Percentiles rank a stretch among this genome's conserved stretches.
These are phyloP conservation scores for Phrynocephalus forsythii DNA, from an alignment of 2,797 vertebrate genomes.

Conservation along the genomic window DNA sequence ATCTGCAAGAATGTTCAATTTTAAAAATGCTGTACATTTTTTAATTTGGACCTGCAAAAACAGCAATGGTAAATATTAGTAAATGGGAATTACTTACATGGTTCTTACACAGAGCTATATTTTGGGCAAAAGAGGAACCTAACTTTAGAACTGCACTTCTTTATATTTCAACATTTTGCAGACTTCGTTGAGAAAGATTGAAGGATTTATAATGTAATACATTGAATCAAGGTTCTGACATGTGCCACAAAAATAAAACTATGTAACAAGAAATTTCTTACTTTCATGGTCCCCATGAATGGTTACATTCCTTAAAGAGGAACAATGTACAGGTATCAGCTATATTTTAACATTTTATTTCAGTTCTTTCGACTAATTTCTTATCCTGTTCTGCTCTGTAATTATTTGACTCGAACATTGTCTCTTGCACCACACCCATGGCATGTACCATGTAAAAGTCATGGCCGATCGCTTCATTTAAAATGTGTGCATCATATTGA, in stretches of 20 bases:
- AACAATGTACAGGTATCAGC: slow-evolving; percentile 18
- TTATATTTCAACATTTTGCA: neutral
- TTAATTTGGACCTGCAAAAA: neutral
- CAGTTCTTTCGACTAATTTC: slow-evolving; percentile 2
- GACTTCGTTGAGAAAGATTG: neutral
- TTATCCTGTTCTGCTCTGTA: neutral
- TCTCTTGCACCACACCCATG: neutral
- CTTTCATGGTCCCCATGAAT: slow-evolving; percentile 7
- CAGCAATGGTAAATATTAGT: neutral
- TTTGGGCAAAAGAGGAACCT: neutral
- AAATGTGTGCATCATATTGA: slow-evolving; percentile 34
- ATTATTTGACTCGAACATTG: slow-evolving; percentile 30
- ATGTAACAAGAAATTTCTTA: neutral
- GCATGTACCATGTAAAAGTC: slow-evolving; percentile 25
- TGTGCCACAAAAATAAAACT: neutral
- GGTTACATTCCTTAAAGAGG: neutral
- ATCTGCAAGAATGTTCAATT: neutral
- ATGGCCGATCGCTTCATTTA: slow-evolving; percentile 57
- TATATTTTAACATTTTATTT: slow-evolving; percentile 35
- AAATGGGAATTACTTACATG: neutral
- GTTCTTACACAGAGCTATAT: neutral
- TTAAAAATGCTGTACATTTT: neutral
- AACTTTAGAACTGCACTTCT: neutral
- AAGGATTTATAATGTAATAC: neutral
- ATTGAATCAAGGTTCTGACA: neutral